Base-by-base conservation (phyloP, 1,140 invertebrate species). In the Penaeus chinensis region DNA sequence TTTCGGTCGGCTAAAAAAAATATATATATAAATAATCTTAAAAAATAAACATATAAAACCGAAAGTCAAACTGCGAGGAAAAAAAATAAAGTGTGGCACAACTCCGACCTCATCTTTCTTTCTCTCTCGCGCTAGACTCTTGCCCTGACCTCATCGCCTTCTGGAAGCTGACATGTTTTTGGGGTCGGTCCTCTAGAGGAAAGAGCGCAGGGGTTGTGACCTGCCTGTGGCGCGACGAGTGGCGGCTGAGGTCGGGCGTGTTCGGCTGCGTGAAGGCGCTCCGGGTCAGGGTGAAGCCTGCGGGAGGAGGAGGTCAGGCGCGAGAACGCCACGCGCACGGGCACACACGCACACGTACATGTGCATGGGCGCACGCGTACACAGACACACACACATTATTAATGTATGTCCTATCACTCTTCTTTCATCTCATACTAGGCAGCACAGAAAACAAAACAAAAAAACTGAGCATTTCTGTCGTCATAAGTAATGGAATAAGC, bases 101-200 rank as follows among this genome's bases (percentile, higher is more conserved):
- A 16, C 11, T 47, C n/a, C 47, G 32, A 42, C 24, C 47, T 47
- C 47, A 10, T 69, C 76, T n/a, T n/a, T 78, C 76, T 47, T 37
- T 63, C n/a, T 24, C 78, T 24, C 60, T 62, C 24, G 37, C n/a
- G 27, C 16, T 32, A 24, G 2, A 32, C 42, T 24, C 77, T 22
- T 61, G 19, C 27, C 37, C 89, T 87, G 24, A 90, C 90, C 90
- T 89, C 85, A 90, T 90, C 18, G 86, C 77, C 79, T 90, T 90
- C 76, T 97, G 97, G 91, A 98, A 98, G 91, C 96, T 97, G 60
- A 98, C 97, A 92, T 98, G 97, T 92, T 97, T 98, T 89, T 84
- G 92, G 79, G 79, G 79, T 19, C 91, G 89, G 37, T 92, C 92
- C 42, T 92, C 91, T 20, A 91, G 84, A 54, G 54, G 54, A 83